Evolutionary conservation across 2,797 vertebrate genomes (phyloP).

Genomic region (Erethizon dorsatum): DNA sequence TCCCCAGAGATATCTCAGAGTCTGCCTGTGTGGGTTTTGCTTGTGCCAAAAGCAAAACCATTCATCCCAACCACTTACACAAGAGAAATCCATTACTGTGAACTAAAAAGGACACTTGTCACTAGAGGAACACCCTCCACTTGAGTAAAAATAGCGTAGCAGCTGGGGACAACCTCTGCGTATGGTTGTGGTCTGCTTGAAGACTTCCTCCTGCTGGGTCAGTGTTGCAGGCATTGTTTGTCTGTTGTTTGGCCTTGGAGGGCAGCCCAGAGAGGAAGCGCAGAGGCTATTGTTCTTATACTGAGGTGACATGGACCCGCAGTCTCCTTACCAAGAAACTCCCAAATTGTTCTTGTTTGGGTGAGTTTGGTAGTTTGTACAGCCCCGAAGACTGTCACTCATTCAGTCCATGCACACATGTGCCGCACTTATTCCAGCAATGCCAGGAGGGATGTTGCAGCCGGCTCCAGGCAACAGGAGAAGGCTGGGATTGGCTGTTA

Average conservation of each 20-base stretch:
- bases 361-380: background rate
- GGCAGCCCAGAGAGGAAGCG: slow-evolving; percentile 24
- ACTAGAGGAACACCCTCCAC: background rate
- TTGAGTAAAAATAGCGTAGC: slow-evolving; percentile 19
- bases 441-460: background rate
- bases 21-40: slow-evolving; percentile 34
- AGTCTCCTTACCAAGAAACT: background rate
- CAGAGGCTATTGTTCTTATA: background rate
- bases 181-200: slow-evolving; percentile 18
- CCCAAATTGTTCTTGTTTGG: slow-evolving; percentile 1
- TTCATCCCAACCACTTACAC: slow-evolving; percentile 51
- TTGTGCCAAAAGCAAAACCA: slow-evolving; percentile 74
- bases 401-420: background rate
- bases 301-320: background rate
- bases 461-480: background rate
- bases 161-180: slow-evolving; percentile 55
- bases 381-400: background rate
- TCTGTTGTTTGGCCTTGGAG: slow-evolving; percentile 64
- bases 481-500: background rate
- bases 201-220: background rate
- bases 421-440: background rate
- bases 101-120: slow-evolving; percentile 52
- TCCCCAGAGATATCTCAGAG: background rate
- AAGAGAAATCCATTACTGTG: slow-evolving; percentile 43
- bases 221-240: background rate